These are phyloP conservation scores for Stegodyphus mimosarum DNA, from an alignment of 1,140 invertebrate species.

Conservation along the genomic window DNA sequence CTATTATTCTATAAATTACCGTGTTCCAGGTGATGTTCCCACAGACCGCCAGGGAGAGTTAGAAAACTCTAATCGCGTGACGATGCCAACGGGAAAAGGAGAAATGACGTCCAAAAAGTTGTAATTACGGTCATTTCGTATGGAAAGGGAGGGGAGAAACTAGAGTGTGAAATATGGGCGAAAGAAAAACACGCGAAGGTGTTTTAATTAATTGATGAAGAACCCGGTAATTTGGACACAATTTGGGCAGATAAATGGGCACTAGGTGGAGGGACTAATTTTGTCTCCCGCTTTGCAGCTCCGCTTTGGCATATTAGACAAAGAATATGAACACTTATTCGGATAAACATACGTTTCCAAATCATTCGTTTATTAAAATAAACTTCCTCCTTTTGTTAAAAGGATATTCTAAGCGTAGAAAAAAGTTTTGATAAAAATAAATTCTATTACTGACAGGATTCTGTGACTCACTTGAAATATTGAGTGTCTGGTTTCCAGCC, in stretches of 20 bases:
- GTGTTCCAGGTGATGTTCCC: conserved; percentile 4
- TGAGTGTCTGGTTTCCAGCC: too few relatives aligned
- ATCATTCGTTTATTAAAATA: too few relatives aligned
- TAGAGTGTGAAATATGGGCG: conserved; percentile 57
- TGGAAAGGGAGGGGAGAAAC: conserved; percentile 14
- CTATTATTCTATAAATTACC: conserved; percentile 17
- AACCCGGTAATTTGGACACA: conserved; percentile 48
- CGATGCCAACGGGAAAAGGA: conserved; percentile 8
- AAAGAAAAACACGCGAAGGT: conserved; percentile 30
- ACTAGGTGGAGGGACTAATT: conserved; percentile 23
- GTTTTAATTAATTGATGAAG: conserved; percentile 59
- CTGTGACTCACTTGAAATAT: too few relatives aligned
- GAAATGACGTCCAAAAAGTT: conserved; percentile 36
- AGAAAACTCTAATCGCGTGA: conserved; percentile 20
- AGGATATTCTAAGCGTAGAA: too few relatives aligned
- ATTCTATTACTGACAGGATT: too few relatives aligned
- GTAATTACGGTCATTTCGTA: conserved; percentile 56
- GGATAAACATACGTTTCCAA: too few relatives aligned
- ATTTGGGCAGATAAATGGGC: conserved; percentile 37
- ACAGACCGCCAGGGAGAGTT: conserved; percentile 15
- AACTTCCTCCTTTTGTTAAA: too few relatives aligned
- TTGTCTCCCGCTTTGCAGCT: neutral
- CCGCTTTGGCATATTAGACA: too few relatives aligned
- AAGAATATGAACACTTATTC: too few relatives aligned
- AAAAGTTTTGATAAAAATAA: too few relatives aligned